Percentiles rank a stretch among this genome's conserved stretches.
phyloP scores from a whole-genome alignment of 1,140 invertebrate genomes.

The Anagrus nilaparvatae region DNA sequence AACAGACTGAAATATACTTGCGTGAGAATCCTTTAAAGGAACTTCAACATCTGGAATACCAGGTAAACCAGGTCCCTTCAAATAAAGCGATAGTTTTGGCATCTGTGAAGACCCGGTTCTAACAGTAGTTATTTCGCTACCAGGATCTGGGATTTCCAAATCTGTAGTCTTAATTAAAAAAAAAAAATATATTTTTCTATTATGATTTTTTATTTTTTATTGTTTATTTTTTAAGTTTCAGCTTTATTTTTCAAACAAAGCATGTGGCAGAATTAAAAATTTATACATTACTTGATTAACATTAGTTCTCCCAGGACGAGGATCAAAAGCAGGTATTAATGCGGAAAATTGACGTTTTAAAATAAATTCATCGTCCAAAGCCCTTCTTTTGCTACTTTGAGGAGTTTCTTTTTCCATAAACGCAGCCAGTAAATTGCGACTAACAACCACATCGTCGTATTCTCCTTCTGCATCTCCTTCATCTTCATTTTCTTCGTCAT shows the following conservation, averaged over 20 bases:
- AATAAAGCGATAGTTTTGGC: constrained; percentile 57
- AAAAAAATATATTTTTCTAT: no score
- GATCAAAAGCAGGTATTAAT: constrained; percentile 97
- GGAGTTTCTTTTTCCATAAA: constrained; percentile 76
- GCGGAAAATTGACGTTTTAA: constrained; percentile 92
- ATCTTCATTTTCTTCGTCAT: constrained; percentile 88
- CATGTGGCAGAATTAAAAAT: constrained; percentile 13
- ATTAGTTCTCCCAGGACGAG: constrained; percentile 92
- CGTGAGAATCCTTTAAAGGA: constrained; percentile 66
- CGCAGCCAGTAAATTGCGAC: constrained; percentile 56
- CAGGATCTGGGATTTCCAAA: constrained; percentile 80
- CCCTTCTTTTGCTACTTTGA: constrained; percentile 62
- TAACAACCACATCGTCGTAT: constrained; percentile 84
- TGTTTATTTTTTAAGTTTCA: no score
- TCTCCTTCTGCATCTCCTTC: constrained; percentile 75
- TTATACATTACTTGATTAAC: constrained; percentile 81
- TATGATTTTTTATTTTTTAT: no score
- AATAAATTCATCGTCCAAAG: constrained; percentile 97
- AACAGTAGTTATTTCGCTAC: constrained; percentile 38
- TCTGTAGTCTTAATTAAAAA: constrained; percentile 49
- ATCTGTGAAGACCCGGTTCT: no score
- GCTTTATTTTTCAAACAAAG: no score
- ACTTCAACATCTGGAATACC: constrained; percentile 77
- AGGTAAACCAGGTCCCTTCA: constrained; percentile 69
- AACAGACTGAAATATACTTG: constrained; percentile 89